Evolutionary conservation across 2,113 vertebrate genomes (phyloP).

Genomic region (Chlorodrepanis virens): DNA sequence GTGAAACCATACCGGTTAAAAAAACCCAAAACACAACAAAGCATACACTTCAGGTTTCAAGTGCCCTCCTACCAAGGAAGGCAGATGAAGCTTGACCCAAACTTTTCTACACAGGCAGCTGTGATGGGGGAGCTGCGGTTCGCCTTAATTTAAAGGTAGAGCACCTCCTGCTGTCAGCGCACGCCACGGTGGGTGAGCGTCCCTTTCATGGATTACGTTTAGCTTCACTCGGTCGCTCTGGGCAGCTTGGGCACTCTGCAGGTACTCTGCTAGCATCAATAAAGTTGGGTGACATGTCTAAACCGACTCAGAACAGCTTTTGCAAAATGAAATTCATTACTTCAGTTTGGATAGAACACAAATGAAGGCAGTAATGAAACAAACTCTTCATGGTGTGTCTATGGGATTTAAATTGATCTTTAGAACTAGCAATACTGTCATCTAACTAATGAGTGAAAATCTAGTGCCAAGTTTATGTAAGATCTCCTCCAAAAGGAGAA

Average conservation of each 20-base stretch:
- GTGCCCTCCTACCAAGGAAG: not conserved
- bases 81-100: not conserved
- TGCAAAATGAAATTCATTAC: not conserved
- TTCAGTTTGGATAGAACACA: not conserved
- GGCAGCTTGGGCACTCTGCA: not conserved
- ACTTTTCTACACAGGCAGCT: rapidly evolving
- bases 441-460: not conserved
- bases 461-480: not conserved
- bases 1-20: not conserved
- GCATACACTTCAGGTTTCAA: not conserved
- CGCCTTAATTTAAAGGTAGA: not conserved
- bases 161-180: conserved; percentile 35
- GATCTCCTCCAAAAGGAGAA: not conserved
- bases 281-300: not conserved
- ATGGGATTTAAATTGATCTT: not conserved
- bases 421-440: not conserved
- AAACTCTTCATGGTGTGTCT: not conserved
- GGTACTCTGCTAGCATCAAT: not conserved
- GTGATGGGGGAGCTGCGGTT: not conserved
- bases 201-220: rapidly evolving
- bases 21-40: too few relatives aligned
- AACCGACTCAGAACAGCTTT: not conserved
- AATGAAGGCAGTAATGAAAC: not conserved
- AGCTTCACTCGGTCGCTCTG: rapidly evolving
- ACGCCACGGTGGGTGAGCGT: not conserved